phyloP scores from a whole-genome alignment of 2,797 vertebrate species.

The Tapera naevia region DNA sequence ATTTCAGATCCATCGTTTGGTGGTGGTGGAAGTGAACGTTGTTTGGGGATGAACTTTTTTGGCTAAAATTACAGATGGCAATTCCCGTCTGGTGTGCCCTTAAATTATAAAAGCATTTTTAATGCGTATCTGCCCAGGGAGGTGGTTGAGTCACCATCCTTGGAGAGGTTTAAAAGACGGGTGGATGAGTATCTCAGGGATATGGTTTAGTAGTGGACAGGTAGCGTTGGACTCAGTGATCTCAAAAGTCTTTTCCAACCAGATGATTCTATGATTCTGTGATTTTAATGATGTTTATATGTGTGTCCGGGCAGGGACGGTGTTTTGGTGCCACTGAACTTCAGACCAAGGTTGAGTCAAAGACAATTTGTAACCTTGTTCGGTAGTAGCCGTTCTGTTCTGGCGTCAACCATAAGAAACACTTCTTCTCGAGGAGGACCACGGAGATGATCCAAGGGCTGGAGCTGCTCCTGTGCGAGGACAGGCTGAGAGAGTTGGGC shows the following conservation, averaged over 20 bases:
- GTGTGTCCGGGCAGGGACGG: not conserved
- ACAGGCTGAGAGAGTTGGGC: no score
- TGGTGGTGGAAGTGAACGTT: fast-evolving
- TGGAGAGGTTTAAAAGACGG: no score
- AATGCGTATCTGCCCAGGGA: no score
- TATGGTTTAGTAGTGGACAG: no score
- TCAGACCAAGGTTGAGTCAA: not conserved
- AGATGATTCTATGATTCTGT: no score
- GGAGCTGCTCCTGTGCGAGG: no score
- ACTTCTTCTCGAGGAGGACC: no score
- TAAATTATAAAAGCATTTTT: not conserved
- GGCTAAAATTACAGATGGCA: not conserved
- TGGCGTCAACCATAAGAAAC: not conserved
- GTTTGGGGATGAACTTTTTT: not conserved
- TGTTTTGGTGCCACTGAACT: conserved; percentile 25
- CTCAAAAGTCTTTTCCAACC: no score
- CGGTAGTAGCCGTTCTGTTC: not conserved
- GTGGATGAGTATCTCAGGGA: no score
- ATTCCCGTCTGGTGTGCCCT: not conserved
- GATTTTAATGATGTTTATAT: not conserved
- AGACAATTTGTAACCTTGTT: not conserved
- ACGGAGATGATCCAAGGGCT: no score
- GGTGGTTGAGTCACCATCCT: no score
- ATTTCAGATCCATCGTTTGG: not conserved
- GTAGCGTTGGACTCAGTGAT: no score